Base-by-base conservation (phyloP, 2,797 vertebrate genomes). In the Tachyglossus aculeatus region DNA sequence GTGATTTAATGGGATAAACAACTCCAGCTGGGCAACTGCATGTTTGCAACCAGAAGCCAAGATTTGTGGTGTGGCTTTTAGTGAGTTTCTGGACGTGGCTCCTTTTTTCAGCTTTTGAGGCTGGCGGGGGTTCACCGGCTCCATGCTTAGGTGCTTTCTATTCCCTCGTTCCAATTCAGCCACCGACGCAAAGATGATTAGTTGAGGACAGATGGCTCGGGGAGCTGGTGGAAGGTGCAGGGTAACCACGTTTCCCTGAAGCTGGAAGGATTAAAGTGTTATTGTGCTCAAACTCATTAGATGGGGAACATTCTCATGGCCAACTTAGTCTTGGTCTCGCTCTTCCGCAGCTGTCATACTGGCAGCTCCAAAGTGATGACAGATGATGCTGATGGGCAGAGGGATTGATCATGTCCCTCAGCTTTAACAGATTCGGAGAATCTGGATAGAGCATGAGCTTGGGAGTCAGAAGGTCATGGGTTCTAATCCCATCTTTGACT, bases 141-240 rank as follows among this genome's bases (percentile, higher is more conserved):
- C 29, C 44, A 33, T 55, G 1, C 14, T 4, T 19, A 2, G 51
- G 73, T 32, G 67, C 75, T 71, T 70, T 50, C 50, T 14, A 5
- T 56, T 32, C 36, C 70, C 56, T 65, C 67, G 2, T 71, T 10
- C 78, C 31, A 1, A 75, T 63, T 63, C 45, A 67, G 75, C 66
- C 55, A 36, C 34, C 74, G 69, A 34, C 50, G 27, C 9, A 69
- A 21, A 22, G 64, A 52, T 84, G 81, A 33, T 2, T 87, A 88
- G 87, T 88, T 87, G 82, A 57, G 87, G 86, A 90, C 83, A 75
- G 90, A 88, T 79, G 86, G 82, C 77, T 88, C 58, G 7, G 22
- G 78, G 83, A 84, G 82, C 77, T 65, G 27, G 72, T 9, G 60
- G 64, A 53, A 88, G 38, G 25, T 1, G 16, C 73, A 85, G 0